Percentiles rank a stretch among this genome's conserved stretches.
Conservation (phyloP, 92 coral and sea anemone species). For the Phenganax marumi region DNA sequence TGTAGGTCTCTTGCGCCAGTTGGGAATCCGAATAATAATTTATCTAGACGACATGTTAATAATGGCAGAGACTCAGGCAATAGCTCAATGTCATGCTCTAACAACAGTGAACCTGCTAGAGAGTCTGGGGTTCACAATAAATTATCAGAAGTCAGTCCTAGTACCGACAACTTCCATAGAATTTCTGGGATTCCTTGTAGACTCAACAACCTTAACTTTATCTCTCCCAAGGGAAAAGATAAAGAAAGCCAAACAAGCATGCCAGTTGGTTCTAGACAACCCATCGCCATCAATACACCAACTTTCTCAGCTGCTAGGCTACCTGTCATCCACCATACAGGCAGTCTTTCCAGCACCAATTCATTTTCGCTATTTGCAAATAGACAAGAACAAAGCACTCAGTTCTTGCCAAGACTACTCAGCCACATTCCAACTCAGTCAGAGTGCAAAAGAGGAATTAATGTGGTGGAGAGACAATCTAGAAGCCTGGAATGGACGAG, state of each 20-base stretch:
- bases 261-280: conserved; percentile 33
- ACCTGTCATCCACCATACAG: conserved; percentile 40
- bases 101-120: conserved; percentile 49
- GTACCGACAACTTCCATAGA: conserved; percentile 43
- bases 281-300: conserved; percentile 34
- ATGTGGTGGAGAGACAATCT: conserved; percentile 8
- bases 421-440: neutral
- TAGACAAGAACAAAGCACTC: conserved; percentile 61
- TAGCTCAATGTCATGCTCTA: conserved; percentile 42
- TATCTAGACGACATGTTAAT: conserved; percentile 60
- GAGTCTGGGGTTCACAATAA: conserved; percentile 53
- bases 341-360: conserved; percentile 53
- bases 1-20: conserved; percentile 43
- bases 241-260: conserved; percentile 35
- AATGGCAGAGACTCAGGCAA: conserved; percentile 47
- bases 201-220: conserved; percentile 34
- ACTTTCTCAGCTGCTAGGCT: conserved; percentile 29
- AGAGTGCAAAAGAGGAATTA: neutral
- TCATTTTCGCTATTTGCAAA: conserved; percentile 58
- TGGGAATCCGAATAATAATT: conserved; percentile 50
- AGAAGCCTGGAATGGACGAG: neutral
- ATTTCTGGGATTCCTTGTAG: conserved; percentile 48
- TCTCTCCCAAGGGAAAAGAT: conserved; percentile 43
- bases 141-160: conserved; percentile 49
- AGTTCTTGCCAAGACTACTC: conserved; percentile 38